A percentile compares a stretch with the other conserved stretches of the same genome.
Conservation (phyloP, 1,140 invertebrate species). For the Eumaeus atala region DNA sequence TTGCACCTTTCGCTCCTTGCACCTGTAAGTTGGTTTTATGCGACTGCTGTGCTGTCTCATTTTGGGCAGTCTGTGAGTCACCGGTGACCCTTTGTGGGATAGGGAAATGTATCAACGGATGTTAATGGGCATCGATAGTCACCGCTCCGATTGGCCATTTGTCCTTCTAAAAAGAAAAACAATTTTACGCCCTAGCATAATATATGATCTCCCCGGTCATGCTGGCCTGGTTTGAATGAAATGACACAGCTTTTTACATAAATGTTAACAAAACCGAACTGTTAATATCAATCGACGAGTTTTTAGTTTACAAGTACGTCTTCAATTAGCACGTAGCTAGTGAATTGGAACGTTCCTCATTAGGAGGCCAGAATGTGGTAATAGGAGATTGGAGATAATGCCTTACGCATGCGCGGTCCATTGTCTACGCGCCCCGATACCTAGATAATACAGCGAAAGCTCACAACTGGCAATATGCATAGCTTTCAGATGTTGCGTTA, state of each 20-base stretch:
- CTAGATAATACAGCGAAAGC: slow-evolving; percentile 60
- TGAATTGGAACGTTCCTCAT: slow-evolving; percentile 65
- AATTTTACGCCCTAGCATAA: too few relatives aligned
- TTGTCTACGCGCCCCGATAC: slow-evolving; percentile 63
- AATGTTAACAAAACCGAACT: slow-evolving; percentile 37
- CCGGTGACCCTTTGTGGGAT: too few relatives aligned
- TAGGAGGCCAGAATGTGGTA: slow-evolving; percentile 61
- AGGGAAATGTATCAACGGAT: too few relatives aligned
- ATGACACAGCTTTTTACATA: too few relatives aligned
- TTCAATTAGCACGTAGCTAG: slow-evolving; percentile 61
- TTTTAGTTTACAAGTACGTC: slow-evolving; percentile 40
- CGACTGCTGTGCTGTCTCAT: too few relatives aligned
- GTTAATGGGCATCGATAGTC: background rate
- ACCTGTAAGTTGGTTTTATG: too few relatives aligned
- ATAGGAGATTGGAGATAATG: slow-evolving; percentile 66
- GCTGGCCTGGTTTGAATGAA: too few relatives aligned
- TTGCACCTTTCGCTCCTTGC: too few relatives aligned
- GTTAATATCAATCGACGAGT: slow-evolving; percentile 48
- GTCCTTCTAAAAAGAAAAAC: too few relatives aligned
- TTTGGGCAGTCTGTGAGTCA: too few relatives aligned
- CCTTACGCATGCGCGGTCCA: slow-evolving; percentile 68
- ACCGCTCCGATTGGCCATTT: too few relatives aligned
- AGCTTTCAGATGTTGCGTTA: slow-evolving; percentile 41
- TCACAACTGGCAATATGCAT: slow-evolving; percentile 36
- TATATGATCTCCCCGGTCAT: too few relatives aligned